phyloP scores from a whole-genome alignment of 2,888 invertebrate genomes.

The Dichetophora obliterata region DNA sequence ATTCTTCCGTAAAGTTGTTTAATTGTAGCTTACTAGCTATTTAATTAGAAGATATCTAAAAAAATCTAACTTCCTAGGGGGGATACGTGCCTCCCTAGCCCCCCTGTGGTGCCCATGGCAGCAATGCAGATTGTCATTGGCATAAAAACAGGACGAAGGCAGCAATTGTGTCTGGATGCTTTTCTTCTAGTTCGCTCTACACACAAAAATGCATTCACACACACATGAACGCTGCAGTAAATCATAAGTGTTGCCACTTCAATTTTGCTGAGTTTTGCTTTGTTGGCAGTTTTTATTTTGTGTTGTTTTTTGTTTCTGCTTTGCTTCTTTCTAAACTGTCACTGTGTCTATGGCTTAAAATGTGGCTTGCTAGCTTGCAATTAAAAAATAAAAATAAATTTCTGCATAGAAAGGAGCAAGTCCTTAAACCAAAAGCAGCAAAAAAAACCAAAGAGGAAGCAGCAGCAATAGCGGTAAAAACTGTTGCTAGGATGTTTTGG shows the following conservation, averaged over 20 bases:
- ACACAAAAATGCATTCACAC: too few relatives aligned
- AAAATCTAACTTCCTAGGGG: too few relatives aligned
- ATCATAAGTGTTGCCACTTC: slow-evolving; percentile 13
- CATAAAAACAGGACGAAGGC: background rate
- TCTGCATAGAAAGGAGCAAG: background rate
- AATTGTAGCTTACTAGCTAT: too few relatives aligned
- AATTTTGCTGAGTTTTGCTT: background rate
- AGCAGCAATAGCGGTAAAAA: background rate
- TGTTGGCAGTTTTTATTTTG: background rate
- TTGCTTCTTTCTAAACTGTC: background rate
- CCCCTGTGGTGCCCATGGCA: too few relatives aligned
- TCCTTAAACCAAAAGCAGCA: background rate
- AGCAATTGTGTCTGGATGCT: too few relatives aligned
- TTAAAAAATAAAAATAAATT: background rate
- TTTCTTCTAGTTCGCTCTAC: too few relatives aligned
- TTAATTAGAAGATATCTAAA: too few relatives aligned
- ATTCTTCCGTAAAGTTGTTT: too few relatives aligned
- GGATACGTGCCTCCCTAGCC: too few relatives aligned
- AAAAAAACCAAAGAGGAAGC: background rate
- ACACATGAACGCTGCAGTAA: background rate
- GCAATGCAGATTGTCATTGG: background rate
- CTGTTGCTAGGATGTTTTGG: too few relatives aligned
- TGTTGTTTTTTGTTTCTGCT: background rate
- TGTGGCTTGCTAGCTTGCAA: background rate
- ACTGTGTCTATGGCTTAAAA: background rate